These are phyloP conservation scores for Lasioglossum morio DNA, from an alignment of 2,888 invertebrate species.

Conservation along the genomic window DNA sequence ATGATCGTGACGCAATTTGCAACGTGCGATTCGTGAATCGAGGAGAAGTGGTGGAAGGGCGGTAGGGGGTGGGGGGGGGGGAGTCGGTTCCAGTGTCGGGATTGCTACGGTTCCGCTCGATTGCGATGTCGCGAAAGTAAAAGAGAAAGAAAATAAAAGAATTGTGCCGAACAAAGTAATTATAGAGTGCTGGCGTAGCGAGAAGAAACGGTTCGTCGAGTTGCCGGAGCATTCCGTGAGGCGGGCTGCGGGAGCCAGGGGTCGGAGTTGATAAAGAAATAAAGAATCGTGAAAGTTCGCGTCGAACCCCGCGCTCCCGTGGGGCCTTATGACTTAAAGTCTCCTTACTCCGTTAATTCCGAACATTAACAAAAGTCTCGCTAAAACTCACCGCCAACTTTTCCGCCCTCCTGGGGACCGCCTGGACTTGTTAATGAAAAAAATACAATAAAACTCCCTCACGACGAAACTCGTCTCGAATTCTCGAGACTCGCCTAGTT, in stretches of 20 bases:
- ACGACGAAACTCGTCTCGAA: conserved; percentile 70
- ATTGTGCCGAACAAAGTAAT: conserved; percentile 76
- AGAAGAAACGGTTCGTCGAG: conserved; percentile 72
- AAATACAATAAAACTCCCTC: conserved; percentile 83
- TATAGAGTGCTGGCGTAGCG: conserved; percentile 69
- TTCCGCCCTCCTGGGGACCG: conserved; percentile 75
- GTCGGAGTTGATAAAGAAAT: conserved; percentile 84
- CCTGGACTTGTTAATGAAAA: conserved; percentile 84
- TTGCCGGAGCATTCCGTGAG: conserved; percentile 61
- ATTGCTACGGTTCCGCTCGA: conserved; percentile 7
- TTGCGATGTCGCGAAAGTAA: conserved; percentile 38
- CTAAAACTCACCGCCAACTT: conserved; percentile 83
- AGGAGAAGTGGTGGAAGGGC: neutral
- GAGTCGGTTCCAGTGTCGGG: neutral
- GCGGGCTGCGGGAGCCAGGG: conserved; percentile 57
- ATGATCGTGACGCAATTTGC: conserved; percentile 26
- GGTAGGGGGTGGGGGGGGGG: no score
- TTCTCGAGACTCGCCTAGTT: conserved; percentile 63
- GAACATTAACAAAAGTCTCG: conserved; percentile 85
- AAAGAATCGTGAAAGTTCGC: conserved; percentile 84
- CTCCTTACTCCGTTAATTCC: conserved; percentile 85
- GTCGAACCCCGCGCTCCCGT: conserved; percentile 81
- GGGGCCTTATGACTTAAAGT: conserved; percentile 85
- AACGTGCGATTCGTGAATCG: conserved; percentile 7
- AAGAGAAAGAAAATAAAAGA: conserved; percentile 67